Evolutionary conservation across 2,797 vertebrate genomes (phyloP), one percentile per base, ranked within the genome.

Genomic region (Pelodytes ibericus): DNA sequence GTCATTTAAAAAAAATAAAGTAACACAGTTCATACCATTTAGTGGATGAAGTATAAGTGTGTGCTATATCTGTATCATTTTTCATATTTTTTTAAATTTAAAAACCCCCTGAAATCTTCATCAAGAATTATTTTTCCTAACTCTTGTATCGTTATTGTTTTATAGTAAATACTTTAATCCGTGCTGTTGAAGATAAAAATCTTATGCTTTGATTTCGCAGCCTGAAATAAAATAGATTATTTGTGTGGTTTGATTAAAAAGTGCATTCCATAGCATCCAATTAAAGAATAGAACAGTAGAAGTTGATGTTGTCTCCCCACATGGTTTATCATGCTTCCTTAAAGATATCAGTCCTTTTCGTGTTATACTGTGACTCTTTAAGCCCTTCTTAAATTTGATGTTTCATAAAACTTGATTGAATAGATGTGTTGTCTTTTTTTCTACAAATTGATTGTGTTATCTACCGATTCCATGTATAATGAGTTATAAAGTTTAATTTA

Each of bases 201-300:
- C 74, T 77, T 30, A 22, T 47, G 49, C 74, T 77, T 77, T 77
- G 60, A 70, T 60, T 76, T 76, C 18, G 33, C 69, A 76, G 58
- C 58, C 58, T 70, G 74, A 77, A 77, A 77, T 71, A 49, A 71
- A 71, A 59, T 71, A 57, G 67, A 77, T 77, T 77, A 71, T 71
- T 76, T 70, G 59, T 70, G 74, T 70, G 56, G 65, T 57, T 76
- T 77, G 74, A 77, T 71, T 71, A 71, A 7, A 77, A 77, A 77
- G 47, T 63, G 74, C 67, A 71, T 64, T 41, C 67, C 71, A 49
- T 71, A 71, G 71, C 64, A 63, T 71, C 74, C 67, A 77, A 64
- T 77, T 71, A 72, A 72, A 72, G 62, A 72, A 66, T 61, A 78
- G 66, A 78, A 60, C 62, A 47, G 41, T 49, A 47, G 61, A 66